Conservation (phyloP, 2,888 invertebrate species). For the Synergus japonicus region DNA sequence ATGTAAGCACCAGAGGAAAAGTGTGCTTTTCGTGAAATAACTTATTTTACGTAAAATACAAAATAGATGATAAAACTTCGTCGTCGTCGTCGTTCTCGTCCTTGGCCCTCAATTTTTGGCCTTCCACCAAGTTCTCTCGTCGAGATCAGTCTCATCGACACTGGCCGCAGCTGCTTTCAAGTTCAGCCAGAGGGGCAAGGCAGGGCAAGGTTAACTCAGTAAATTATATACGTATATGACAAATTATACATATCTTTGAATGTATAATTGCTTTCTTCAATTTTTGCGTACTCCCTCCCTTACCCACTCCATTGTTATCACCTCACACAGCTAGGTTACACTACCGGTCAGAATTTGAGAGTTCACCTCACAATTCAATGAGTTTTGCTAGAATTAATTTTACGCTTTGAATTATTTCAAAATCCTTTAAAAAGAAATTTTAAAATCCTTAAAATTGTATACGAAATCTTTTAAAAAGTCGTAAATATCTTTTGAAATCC, state of each 20-base stretch:
- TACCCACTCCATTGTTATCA: neutral
- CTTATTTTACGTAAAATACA: neutral
- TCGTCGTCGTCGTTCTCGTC: constrained; percentile 19
- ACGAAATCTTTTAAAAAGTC: too few relatives aligned
- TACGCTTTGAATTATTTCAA: too few relatives aligned
- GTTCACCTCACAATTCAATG: too few relatives aligned
- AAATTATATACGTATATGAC: constrained; percentile 42
- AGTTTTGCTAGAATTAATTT: too few relatives aligned
- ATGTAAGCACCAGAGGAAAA: neutral
- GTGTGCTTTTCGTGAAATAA: neutral
- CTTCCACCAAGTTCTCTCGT: constrained; percentile 53
- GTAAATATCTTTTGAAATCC: too few relatives aligned
- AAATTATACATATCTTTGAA: neutral
- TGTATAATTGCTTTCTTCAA: neutral
- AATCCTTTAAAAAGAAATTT: too few relatives aligned
- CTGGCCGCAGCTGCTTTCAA: constrained; percentile 34
- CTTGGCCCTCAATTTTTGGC: constrained; percentile 54
- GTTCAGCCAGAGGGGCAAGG: constrained; percentile 53
- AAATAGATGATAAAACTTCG: constrained; percentile 27
- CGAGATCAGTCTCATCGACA: constrained; percentile 51
- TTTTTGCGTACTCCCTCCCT: neutral
- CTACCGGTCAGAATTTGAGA: too few relatives aligned
- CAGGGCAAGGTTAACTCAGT: constrained; percentile 50
- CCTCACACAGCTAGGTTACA: neutral
- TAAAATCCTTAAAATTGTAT: too few relatives aligned